These are phyloP conservation scores for Eudorcas thomsonii DNA, from an alignment of 2,113 vertebrate genomes.

Conservation along the genomic window DNA sequence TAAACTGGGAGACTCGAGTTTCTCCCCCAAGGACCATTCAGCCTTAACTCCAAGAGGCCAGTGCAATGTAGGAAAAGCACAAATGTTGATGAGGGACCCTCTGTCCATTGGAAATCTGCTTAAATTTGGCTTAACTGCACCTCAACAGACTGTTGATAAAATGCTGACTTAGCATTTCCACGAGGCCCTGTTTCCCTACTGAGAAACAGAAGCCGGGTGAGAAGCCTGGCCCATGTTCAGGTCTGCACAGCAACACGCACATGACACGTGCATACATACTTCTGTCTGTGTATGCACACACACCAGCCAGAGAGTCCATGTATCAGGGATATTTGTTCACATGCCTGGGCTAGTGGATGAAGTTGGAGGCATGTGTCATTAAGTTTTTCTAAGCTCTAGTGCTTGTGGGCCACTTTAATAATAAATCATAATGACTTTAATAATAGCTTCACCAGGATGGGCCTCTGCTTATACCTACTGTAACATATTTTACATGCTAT, in stretches of 20 bases:
- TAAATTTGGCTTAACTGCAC: not conserved
- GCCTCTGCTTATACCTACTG: not conserved
- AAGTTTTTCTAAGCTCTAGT: not conserved
- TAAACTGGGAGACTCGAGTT: accelerated
- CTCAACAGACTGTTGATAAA: not conserved
- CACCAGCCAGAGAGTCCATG: accelerated
- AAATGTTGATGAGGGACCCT: not conserved
- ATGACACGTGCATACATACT: no score
- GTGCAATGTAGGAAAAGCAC: not conserved
- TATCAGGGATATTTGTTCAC: not conserved
- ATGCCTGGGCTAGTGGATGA: accelerated
- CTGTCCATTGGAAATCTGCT: accelerated
- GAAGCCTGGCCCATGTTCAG: not conserved
- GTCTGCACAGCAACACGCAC: not conserved
- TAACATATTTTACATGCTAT: no score
- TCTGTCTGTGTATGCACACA: accelerated
- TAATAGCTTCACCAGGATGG: not conserved
- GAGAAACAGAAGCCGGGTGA: not conserved
- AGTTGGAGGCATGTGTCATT: accelerated
- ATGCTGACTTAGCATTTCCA: not conserved
- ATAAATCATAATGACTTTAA: not conserved
- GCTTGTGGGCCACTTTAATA: not conserved
- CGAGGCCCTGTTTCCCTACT: not conserved
- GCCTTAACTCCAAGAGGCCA: not conserved
- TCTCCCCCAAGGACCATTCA: not conserved